phyloP scores from a whole-genome alignment of 2,113 vertebrate species.

The Semicossyphus pulcher region DNA sequence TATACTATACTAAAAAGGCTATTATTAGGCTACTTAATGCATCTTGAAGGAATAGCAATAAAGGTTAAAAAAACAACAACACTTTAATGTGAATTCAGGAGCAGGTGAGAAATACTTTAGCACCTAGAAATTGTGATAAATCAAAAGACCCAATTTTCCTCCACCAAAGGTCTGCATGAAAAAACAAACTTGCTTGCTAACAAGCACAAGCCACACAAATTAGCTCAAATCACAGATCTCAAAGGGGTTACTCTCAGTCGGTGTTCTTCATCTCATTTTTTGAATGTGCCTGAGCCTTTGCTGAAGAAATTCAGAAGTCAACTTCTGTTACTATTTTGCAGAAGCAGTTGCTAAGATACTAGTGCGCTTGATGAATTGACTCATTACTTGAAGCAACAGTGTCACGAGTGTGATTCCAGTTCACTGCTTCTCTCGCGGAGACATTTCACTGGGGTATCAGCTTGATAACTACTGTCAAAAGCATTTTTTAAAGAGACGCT shows the following conservation, averaged over 20 bases:
- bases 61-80: not conserved
- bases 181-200: conserved; percentile 14
- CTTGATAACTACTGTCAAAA: conserved; percentile 51
- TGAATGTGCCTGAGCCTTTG: conserved; percentile 23
- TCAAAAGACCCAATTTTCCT: not conserved
- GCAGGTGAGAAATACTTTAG: not conserved
- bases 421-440: conserved; percentile 39
- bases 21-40: not conserved
- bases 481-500: conserved; percentile 14
- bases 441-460: conserved; percentile 44
- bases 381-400: conserved; percentile 63
- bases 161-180: conserved; percentile 8
- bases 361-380: conserved; percentile 51
- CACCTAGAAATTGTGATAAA: not conserved
- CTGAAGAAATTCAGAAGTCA: conserved; percentile 46
- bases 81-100: not conserved
- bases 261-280: conserved; percentile 35
- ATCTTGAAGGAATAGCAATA: not conserved
- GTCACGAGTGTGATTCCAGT: conserved; percentile 49
- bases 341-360: conserved; percentile 77
- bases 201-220: conserved; percentile 27
- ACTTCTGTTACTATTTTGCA: conserved; percentile 46
- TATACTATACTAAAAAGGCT: too few species aligned
- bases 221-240: conserved; percentile 25
- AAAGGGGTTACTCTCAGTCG: conserved; percentile 4